Conservation (phyloP, 2,888 invertebrate genomes). For the Limnephilus marmoratus region DNA sequence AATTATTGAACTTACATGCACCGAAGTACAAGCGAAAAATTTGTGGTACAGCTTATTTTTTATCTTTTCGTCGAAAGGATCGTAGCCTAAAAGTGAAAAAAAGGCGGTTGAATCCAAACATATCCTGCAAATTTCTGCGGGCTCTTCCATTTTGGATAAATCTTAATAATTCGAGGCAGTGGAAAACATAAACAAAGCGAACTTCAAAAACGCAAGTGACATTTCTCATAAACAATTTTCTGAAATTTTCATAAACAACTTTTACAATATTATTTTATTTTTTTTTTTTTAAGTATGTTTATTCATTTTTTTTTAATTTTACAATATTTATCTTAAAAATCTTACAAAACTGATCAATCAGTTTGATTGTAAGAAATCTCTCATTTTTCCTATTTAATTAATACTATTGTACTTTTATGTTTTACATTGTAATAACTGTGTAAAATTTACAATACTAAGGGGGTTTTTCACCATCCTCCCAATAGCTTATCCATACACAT, state of each 20-base stretch:
- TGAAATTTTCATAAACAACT: neutral
- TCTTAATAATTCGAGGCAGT: neutral
- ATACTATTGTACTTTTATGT: no score
- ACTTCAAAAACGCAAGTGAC: slow-evolving; percentile 15
- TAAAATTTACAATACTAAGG: no score
- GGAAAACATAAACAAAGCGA: slow-evolving; percentile 33
- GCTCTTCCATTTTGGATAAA: slow-evolving; percentile 28
- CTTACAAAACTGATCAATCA: no score
- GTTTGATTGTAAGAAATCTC: no score
- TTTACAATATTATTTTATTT: no score
- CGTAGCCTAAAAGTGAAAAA: slow-evolving; percentile 22
- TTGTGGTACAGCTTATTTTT: slow-evolving; percentile 15
- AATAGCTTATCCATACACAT: no score
- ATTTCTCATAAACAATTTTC: slow-evolving; percentile 19
- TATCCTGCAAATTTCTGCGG: slow-evolving; percentile 36
- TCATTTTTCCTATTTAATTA: no score
- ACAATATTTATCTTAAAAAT: no score
- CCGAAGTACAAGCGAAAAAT: slow-evolving; percentile 30
- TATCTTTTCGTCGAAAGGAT: slow-evolving; percentile 14
- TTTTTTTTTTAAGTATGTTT: no score
- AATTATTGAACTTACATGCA: slow-evolving; percentile 24
- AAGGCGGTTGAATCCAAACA: slow-evolving; percentile 36
- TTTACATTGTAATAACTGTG: no score
- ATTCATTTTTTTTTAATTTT: no score
- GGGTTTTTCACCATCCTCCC: no score